Conservation (phyloP, 2,113 vertebrate genomes). For the Aix galericulata region DNA sequence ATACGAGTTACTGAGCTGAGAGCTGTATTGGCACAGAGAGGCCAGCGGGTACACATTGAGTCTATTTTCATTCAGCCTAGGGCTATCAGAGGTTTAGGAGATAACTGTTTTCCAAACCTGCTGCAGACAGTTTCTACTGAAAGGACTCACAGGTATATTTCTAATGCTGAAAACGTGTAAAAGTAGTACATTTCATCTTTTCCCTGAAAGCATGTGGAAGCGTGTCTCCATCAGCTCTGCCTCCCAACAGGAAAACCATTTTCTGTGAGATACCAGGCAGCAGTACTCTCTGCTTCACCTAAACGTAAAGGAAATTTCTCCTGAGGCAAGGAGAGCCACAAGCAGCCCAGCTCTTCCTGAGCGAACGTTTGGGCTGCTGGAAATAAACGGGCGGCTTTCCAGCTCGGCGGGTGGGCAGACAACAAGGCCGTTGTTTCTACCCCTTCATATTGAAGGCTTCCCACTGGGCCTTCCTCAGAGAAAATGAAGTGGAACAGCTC, state of each 20-base stretch:
- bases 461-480: background rate
- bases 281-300: background rate
- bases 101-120: background rate
- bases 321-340: background rate
- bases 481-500: background rate
- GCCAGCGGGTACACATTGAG: background rate
- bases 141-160: background rate
- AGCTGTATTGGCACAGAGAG: background rate
- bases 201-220: background rate
- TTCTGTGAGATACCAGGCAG: background rate
- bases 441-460: background rate
- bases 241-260: background rate
- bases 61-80: background rate
- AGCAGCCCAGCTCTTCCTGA: background rate
- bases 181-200: background rate
- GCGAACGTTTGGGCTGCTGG: background rate
- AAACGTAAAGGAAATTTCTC: background rate
- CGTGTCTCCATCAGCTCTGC: fast-evolving
- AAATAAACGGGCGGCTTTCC: background rate
- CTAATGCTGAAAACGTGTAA: background rate
- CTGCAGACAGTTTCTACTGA: background rate
- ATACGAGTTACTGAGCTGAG: background rate
- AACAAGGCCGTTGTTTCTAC: fast-evolving
- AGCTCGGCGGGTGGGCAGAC: background rate
- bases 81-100: background rate